These are phyloP conservation scores for Tuta absoluta DNA, from an alignment of 2,888 invertebrate genomes.

Conservation along the genomic window DNA sequence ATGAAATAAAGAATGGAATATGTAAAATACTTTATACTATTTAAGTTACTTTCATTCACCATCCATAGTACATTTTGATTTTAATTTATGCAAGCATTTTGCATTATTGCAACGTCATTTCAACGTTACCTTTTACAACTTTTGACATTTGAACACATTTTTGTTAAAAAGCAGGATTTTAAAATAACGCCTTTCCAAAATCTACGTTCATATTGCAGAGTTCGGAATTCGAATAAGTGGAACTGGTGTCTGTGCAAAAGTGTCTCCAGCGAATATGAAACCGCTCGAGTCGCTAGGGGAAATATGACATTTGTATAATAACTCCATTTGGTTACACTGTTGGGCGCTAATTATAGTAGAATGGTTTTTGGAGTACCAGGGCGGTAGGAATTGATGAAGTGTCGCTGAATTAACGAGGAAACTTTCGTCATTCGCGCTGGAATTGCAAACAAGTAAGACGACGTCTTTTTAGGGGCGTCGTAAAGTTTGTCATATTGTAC, in stretches of 20 bases:
- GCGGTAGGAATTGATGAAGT: conserved; percentile 14
- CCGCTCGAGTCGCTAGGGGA: not conserved
- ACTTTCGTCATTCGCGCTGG: conserved; percentile 17
- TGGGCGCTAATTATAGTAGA: conserved; percentile 38
- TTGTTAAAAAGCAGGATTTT: not conserved
- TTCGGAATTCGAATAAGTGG: not conserved
- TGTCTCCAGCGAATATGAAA: not conserved
- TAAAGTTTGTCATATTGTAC: conserved; percentile 17
- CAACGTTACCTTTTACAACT: not conserved
- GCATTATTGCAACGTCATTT: too few relatives aligned
- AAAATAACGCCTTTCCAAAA: not conserved
- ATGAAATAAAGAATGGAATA: too few relatives aligned
- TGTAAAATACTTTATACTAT: too few relatives aligned
- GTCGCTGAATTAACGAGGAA: conserved; percentile 18
- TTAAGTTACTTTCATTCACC: too few relatives aligned
- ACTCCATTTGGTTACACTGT: conserved; percentile 12
- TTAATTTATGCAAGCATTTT: too few relatives aligned
- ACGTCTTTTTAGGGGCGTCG: conserved; percentile 15
- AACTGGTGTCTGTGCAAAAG: not conserved
- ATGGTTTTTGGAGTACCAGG: conserved; percentile 24
- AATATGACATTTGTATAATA: conserved; percentile 37
- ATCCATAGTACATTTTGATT: too few relatives aligned
- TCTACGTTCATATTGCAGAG: not conserved
- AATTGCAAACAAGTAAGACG: conserved; percentile 19
- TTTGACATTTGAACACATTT: not conserved